phyloP scores from a whole-genome alignment of 2,113 vertebrate genomes.

The Circaetus gallicus region DNA sequence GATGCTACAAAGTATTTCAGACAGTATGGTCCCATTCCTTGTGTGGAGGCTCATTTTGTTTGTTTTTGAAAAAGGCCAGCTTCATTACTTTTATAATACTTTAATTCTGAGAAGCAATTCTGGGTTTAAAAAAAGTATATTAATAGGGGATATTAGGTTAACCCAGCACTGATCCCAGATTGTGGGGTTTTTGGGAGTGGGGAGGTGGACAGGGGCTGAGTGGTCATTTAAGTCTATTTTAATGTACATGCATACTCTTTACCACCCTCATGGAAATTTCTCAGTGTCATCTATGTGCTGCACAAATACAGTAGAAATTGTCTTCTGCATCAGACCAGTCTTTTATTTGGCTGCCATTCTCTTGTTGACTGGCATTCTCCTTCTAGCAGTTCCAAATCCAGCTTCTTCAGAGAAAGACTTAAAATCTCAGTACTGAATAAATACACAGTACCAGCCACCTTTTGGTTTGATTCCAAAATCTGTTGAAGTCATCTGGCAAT shows the following conservation, averaged over 20 bases:
- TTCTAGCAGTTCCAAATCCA: neutral
- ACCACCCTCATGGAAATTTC: neutral
- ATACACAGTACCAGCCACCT: neutral
- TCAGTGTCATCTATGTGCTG: neutral
- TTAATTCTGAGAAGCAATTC: neutral
- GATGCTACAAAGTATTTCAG: neutral
- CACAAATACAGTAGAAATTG: neutral
- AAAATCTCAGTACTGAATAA: neutral
- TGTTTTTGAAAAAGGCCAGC: neutral
- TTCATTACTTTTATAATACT: neutral
- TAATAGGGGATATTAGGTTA: neutral
- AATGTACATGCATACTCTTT: neutral
- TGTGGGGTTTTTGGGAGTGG: neutral
- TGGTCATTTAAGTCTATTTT: neutral
- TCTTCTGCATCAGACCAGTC: neutral
- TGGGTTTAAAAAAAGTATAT: neutral
- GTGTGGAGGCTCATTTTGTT: neutral
- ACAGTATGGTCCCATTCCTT: neutral
- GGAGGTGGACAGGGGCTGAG: neutral
- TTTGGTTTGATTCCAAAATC: neutral
- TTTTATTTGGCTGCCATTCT: neutral
- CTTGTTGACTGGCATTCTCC: neutral
- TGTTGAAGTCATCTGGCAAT: neutral
- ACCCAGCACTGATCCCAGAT: neutral
- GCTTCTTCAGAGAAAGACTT: neutral